Evolutionary conservation across 2,797 vertebrate genomes (phyloP), one percentile per base, ranked within the genome.

Genomic region (Acridotheres tristis): DNA sequence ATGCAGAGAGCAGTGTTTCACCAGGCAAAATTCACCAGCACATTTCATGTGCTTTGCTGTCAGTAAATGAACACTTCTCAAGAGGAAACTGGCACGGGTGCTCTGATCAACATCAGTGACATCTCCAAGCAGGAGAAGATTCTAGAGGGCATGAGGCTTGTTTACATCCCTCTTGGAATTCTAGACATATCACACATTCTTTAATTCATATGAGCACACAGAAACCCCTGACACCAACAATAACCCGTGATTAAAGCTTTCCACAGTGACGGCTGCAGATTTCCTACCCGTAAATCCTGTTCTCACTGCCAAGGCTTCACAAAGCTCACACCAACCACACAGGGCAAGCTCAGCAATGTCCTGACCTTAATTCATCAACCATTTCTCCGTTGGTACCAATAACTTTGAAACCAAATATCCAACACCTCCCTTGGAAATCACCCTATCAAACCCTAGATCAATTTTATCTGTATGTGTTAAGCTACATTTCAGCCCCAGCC

Each of bases 221-320:
- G 32, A 90, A 94, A 42, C 68, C 90, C 89, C 78, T 86, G 82
- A 93, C 77, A 93, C 67, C 32, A 51, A 19, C 75, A 65, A 8
- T 2, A 82, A 63, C 43, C 61, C 78, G 29, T 79, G 82, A 91
- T 94, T 77, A 96, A 92, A 96, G 85, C 94, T 93, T 76, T 78
- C 79, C 76, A 65, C 57, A 82, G 68, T 3, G 58, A 51, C 7
- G 54, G 76, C 74, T 92, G 77, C 85, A 86, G 72, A 67, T 86
- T 63, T 67, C 87, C 89, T 74, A 84, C 91, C 73, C 9, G 42
- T 87, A 74, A 85, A 92, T 89, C 91, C 88, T 90, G 93, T 93
- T 95, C 88, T 45, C 81, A 59, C 75, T 13, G 30, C 38, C 30
- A 7, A 73, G 3, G 63, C 67, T 51, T 57, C 61, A 45, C 74